Conservation (phyloP, 2,113 vertebrate genomes). For the Rhinichthys klamathensis region DNA sequence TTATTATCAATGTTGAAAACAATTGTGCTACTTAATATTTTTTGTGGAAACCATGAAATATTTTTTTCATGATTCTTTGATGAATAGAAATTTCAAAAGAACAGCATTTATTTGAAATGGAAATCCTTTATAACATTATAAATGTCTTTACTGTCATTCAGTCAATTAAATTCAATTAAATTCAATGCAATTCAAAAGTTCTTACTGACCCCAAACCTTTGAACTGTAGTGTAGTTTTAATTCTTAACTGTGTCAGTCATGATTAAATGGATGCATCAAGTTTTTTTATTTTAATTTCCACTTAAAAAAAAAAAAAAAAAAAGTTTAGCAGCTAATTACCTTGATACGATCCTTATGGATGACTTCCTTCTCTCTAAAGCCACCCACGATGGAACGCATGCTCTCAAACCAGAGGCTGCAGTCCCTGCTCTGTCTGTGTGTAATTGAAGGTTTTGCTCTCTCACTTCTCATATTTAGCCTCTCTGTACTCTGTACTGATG, state of each 20-base stretch:
- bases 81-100: not conserved
- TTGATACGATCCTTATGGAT: not conserved
- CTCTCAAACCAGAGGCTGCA: not conserved
- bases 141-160: not conserved
- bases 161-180: too few species aligned
- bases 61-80: not conserved
- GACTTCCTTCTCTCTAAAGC: conserved; percentile 25
- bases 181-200: not conserved
- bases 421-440: not conserved
- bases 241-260: not conserved
- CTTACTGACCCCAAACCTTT: not conserved
- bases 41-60: not conserved
- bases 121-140: too few species aligned
- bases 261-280: not conserved
- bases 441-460: conserved; percentile 5
- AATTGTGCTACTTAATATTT: not conserved
- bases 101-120: not conserved
- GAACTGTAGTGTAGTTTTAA: not conserved
- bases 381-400: not conserved
- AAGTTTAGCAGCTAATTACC: conserved; percentile 29
- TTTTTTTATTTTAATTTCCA: not conserved
- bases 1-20: not conserved
- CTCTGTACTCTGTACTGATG: conserved; percentile 17
- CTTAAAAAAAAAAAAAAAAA: not conserved
- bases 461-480: conserved; percentile 32